Evolutionary conservation across 2,113 vertebrate genomes (phyloP), one percentile per base, ranked within the genome.

Genomic region (Egretta garzetta): DNA sequence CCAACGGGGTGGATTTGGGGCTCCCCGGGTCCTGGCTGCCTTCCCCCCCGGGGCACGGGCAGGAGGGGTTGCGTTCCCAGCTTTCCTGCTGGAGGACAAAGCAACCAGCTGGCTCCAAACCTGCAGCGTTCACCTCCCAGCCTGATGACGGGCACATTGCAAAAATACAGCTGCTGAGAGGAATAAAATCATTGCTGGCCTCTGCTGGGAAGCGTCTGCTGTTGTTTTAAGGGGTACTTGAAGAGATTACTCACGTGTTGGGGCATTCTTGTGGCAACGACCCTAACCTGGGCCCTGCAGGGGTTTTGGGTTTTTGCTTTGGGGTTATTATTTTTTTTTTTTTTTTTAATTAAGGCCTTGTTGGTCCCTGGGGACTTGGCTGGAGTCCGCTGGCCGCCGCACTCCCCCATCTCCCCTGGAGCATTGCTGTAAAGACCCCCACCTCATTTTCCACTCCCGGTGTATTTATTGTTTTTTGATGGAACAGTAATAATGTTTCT

Each of bases 121-220:
- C n/a, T 47, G 55, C 6, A 1, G 26, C 24, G n/a, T 35, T 80
- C 58, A 37, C 50, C n/a, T 82, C 59, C 47, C 55, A 63, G 47
- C 23, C 53, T 1, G 1, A 7, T 18, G 64, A 49, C 6, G 3
- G 0, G 3, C 30, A 12, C 0, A 0, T 1, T 35, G 43, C 37
- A 55, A 88, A 39, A 85, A 35, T 5, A 2, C 5, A 73, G 0
- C 14, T 12, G 1, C 14, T 6, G 64, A 49, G 32, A 37, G 59
- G 41, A 26, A 21, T 2, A 8, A 50, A 79, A 43, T 14, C 20
- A 1, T 49, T 52, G 50, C 55, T 41, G 50, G 19, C 35, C 66
- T 49, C 13, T 1, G 0, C 59, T 64, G 72, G 53, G 18, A 37
- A 14, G 30, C 1, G 10, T 32, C 41, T 86, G 19, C 68, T 43